phyloP scores from a whole-genome alignment of 2,797 vertebrate species.

The Kryptopterus vitreolus region DNA sequence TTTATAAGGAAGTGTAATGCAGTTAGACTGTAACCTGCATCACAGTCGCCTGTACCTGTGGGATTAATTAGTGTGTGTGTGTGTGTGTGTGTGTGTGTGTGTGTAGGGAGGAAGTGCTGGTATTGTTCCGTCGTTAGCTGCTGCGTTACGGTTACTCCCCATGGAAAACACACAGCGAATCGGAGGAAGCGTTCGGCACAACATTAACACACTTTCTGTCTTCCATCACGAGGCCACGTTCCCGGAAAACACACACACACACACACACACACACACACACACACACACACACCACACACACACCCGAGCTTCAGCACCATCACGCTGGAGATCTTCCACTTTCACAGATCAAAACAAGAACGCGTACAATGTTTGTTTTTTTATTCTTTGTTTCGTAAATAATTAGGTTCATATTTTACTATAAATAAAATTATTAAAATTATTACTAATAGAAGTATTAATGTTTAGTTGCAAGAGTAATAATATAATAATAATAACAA shows the following conservation, averaged over 20 bases:
- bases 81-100: constrained; percentile 2
- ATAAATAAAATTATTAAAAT: no score
- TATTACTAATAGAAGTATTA: no score
- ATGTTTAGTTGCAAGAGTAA: no score
- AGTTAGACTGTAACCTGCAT: constrained; percentile 30
- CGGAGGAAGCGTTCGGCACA: constrained; percentile 39
- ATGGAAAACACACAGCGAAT: constrained; percentile 10
- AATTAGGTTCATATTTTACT: no score
- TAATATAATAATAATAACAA: no score
- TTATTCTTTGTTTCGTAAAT: no score
- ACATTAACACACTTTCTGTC: constrained; percentile 23
- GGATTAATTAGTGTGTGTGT: constrained; percentile 50
- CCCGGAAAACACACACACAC: constrained; percentile 14
- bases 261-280: no score
- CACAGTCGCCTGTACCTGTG: constrained; percentile 26
- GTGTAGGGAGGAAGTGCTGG: constrained; percentile 35
- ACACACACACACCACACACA: no score
- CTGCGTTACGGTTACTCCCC: constrained; percentile 19
- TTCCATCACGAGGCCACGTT: constrained; percentile 13
- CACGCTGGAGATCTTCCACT: no score
- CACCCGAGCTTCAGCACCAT: background rate
- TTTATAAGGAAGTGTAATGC: constrained; percentile 13
- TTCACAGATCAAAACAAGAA: no score
- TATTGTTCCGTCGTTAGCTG: constrained; percentile 40
- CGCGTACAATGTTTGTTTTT: no score